Base-by-base conservation (phyloP, 37 sponge, comb jelly and placozoan species). In the Oscarella lobularis region DNA sequence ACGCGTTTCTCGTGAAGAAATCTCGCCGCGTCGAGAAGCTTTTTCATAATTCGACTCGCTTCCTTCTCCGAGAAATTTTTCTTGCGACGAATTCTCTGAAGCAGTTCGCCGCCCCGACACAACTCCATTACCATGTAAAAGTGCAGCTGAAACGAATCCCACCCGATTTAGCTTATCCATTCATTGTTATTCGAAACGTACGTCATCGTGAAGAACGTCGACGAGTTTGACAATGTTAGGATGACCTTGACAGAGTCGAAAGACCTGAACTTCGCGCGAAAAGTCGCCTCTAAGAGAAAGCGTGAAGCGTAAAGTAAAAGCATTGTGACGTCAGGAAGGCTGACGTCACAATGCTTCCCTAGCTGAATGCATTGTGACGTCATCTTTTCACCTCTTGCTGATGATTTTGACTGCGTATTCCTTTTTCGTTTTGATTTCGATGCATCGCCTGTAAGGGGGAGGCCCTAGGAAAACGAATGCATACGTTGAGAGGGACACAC, bases 401-500 rank as follows among this genome's bases (percentile, higher is more conserved):
- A 95, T 77, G 20, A 95, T 95, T 85, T 95, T 95, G 41, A 95
- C 96, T 31, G 96, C 96, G 80, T 79, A 95, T 37, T 88, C 83
- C 3, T n/a, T 41, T 0, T 85, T 87, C 38, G 87, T 87, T 31
- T 38, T 79, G 74, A 67, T 91, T 73, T 91, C 85, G 0, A 68
- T 83, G 68, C 96, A 95, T 39, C 60, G 73, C 36, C 86, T 94
- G 72, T 39, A 75, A 32, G n/a, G n/a, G n/a, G n/a, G n/a, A n/a
- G n/a, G n/a, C n/a, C n/a, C n/a, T n/a, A n/a, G n/a, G n/a, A n/a
- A n/a, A n/a, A n/a, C n/a, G n/a, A n/a, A n/a, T n/a, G n/a, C n/a
- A n/a, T n/a, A n/a, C n/a, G n/a, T n/a, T n/a, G n/a, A n/a, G n/a
- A n/a, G n/a, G n/a, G n/a, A n/a, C 80, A 66, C 39, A 87, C 88